A percentile compares a stretch with the other conserved stretches of the same genome.
Evolutionary conservation across 2,113 vertebrate genomes (phyloP).

Genomic region (Anoura caudifer): DNA sequence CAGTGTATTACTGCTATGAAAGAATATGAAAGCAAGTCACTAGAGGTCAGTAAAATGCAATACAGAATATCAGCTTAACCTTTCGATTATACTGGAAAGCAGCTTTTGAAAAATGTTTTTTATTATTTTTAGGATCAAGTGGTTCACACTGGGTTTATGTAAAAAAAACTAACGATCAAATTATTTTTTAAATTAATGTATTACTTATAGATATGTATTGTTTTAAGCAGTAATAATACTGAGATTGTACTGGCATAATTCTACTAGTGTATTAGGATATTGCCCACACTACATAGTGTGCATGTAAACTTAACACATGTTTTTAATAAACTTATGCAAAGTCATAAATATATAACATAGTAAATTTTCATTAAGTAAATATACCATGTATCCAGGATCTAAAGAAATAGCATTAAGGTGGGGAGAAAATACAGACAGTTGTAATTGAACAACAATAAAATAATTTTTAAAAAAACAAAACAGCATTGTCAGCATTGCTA

Average conservation of each 20-base stretch:
- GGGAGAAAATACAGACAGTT: too few species aligned
- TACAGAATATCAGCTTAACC: neutral
- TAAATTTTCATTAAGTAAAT: neutral
- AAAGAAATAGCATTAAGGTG: neutral
- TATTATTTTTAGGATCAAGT: neutral
- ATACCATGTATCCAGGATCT: neutral
- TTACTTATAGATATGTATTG: neutral
- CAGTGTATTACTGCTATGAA: constrained; percentile 99
- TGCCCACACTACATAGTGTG: neutral
- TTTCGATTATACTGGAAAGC: constrained; percentile 34
- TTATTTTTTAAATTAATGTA: neutral
- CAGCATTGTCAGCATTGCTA: neutral
- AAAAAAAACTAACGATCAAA: neutral
- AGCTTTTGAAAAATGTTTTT: constrained; percentile 7
- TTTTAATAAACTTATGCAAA: neutral
- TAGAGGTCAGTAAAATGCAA: constrained; percentile 83
- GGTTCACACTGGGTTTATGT: neutral
- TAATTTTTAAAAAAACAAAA: neutral
- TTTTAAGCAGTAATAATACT: neutral
- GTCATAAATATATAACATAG: neutral
- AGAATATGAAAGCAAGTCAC: constrained; percentile 95
- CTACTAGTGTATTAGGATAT: neutral
- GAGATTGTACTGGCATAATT: neutral
- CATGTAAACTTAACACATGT: neutral
- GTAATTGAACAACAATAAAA: too few species aligned